Conservation (phyloP, 23 tunicate genomes). For the Halocynthia aurantium region DNA sequence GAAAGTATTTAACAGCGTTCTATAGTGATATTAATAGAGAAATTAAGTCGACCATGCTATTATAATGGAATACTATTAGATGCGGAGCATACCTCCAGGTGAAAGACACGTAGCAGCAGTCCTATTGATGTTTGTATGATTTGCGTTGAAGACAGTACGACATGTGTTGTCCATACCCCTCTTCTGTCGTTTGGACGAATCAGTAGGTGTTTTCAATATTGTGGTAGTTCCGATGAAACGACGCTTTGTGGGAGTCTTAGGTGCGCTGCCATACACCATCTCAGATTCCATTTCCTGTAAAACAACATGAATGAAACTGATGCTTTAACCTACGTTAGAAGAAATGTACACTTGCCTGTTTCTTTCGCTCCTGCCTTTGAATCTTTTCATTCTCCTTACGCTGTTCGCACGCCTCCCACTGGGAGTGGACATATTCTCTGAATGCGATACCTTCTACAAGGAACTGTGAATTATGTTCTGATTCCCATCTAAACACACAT, state of each 20-base stretch:
- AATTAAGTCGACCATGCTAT: neutral
- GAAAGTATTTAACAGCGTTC: conserved; percentile 5
- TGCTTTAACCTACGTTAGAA: neutral
- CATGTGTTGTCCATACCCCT: conserved; percentile 35
- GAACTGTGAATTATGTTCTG: conserved; percentile 38
- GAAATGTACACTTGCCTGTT: conserved; percentile 25
- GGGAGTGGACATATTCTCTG: conserved; percentile 61
- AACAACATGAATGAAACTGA: neutral
- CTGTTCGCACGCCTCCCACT: conserved; percentile 80
- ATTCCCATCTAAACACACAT: conserved; percentile 60
- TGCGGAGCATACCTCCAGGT: conserved; percentile 33
- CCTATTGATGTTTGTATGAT: conserved; percentile 24
- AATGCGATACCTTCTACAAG: conserved; percentile 78
- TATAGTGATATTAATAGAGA: neutral
- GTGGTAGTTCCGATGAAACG: conserved; percentile 76
- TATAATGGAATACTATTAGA: neutral
- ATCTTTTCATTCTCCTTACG: conserved; percentile 67
- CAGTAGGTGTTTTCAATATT: conserved; percentile 64
- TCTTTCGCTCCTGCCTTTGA: conserved; percentile 50
- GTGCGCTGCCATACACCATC: conserved; percentile 81
- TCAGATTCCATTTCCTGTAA: conserved; percentile 67
- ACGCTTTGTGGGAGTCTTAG: conserved; percentile 79
- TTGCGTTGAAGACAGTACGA: conserved; percentile 6
- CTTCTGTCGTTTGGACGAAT: conserved; percentile 36
- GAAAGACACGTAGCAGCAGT: conserved; percentile 39